phyloP scores from a whole-genome alignment of 2,797 vertebrate genomes.

The Amblyopsis hoosieri region DNA sequence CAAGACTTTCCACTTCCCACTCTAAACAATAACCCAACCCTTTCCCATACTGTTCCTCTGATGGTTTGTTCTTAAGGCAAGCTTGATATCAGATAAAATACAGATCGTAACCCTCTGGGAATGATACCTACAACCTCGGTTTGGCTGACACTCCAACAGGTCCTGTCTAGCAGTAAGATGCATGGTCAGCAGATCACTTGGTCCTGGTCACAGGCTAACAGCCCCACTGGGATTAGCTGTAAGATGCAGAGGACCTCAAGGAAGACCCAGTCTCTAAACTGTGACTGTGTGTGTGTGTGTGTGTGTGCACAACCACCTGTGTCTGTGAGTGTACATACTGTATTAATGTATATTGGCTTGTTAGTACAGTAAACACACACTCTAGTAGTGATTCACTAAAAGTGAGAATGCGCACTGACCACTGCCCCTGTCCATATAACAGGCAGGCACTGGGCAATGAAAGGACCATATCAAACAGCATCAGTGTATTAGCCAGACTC shows the following conservation, averaged over 20 bases:
- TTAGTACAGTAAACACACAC: neutral
- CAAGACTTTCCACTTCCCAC: no score
- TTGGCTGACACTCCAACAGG: constrained; percentile 5
- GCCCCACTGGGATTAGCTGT: neutral
- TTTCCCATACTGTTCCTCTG: neutral
- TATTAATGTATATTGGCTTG: constrained; percentile 13
- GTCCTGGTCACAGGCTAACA: neutral
- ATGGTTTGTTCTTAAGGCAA: neutral
- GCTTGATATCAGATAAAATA: constrained; percentile 8
- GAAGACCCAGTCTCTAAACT: neutral
- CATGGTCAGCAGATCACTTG: constrained; percentile 14
- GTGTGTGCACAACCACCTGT: neutral
- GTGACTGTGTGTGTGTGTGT: neutral
- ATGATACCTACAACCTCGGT: constrained; percentile 3
- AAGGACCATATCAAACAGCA: no score
- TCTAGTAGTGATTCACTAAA: no score
- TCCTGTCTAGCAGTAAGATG: constrained; percentile 8
- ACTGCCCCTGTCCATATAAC: no score
- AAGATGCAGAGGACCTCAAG: neutral
- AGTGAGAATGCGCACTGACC: no score
- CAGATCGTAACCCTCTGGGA: neutral
- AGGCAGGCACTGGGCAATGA: no score
- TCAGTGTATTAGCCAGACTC: no score
- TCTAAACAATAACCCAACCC: no score
- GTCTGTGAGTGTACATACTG: neutral